Evolutionary conservation across 1,140 invertebrate species (phyloP), one percentile per base, ranked within the genome.

Genomic region (Caenorhabditis tropicalis): DNA sequence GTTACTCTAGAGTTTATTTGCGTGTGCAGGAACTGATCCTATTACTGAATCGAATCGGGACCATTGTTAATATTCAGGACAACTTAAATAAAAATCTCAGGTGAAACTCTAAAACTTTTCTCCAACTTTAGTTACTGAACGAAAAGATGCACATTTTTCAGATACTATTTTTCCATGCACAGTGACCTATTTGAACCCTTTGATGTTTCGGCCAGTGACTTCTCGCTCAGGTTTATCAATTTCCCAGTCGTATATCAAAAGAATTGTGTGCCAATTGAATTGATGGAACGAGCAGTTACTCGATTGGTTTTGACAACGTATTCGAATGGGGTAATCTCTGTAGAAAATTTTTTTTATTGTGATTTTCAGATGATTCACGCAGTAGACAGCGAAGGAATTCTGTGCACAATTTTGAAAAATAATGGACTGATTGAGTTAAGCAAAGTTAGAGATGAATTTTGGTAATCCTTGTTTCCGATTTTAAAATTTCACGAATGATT

Each of bases 231-330:
- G 21, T 65, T 81, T 10, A 43, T 80, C n/a, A 60, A 83, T 74
- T 53, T 81, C 16, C 58, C 82, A 16, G 84, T 85, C 7, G 81
- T n/a, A 10, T 36, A 74, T 74, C 36, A 74, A 10, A 74, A 81
- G 19, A 27, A 82, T 16, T 53, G 80, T 10, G 86, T 48, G 15
- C 53, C 82, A 16, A 60, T 87, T 19, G 49, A 83, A 27, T 10
- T 88, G 2, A 82, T 88, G 53, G 43, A 86, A n/a, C 39, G 88
- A 31, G 87, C 87, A 3, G 85, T 88, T 29, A 81, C 81, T 46
- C n/a, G 46, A 21, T 33, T 88, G 33, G 58, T 88, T 31, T 79
- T 88, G 19, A 70, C 84, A 12, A 88, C 88, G 31, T 83, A 87
- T 60, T 79, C 84, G 0, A 88, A 88, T 84, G 49, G 53, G 81